Base-by-base conservation (phyloP, 2,797 vertebrate species). In the Columba guinea region DNA sequence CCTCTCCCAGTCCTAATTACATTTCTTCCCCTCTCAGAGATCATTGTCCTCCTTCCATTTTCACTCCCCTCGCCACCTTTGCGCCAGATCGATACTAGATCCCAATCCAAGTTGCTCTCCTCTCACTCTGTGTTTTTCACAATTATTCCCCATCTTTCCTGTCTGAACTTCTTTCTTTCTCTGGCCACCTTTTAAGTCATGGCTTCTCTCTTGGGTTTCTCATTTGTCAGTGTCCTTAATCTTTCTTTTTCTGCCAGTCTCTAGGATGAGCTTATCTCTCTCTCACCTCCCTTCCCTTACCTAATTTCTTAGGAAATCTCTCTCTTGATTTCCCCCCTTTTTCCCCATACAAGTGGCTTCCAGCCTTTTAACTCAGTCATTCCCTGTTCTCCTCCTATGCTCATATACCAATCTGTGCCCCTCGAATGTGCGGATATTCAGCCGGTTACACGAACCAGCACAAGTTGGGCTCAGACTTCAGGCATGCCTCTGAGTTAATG, bases 401-500 rank as follows among this genome's bases (percentile, higher is more conserved):
- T 68, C 75, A 2, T 6, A 5, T 1, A 8, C 3, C 34, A 21
- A 11, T 65, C 51, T 56, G 27, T 21, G 46, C 48, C 65, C 53
- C 68, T 80, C 1, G 5, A 37, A 30, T 15, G 32, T n/a, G 21
- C 5, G 0, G 24, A 53, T 16, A 9, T 60, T 58, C 85, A 53
- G 60, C 81, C 1, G 0, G 58, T 37, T 58, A 4, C 65, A 37
- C 63, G n/a, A 56, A 49, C 20, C 56, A 86, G 37, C 5, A 7
- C 9, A 79, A 35, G 89, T 80, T 93, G 89, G 89, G 89, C 91
- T 83, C 86, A 91, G 79, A 17, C 74, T 79, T 68, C 68, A 75
- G 62, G 24, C 55, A 30, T 92, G 89, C 46, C 83, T 88, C 84
- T 0, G 73, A 96, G 92, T 96, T 95, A 96, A 97, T 96, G 94